Evolutionary conservation across 2,888 invertebrate genomes (phyloP), one percentile per base, ranked within the genome.

Genomic region (Orthosia gothica): DNA sequence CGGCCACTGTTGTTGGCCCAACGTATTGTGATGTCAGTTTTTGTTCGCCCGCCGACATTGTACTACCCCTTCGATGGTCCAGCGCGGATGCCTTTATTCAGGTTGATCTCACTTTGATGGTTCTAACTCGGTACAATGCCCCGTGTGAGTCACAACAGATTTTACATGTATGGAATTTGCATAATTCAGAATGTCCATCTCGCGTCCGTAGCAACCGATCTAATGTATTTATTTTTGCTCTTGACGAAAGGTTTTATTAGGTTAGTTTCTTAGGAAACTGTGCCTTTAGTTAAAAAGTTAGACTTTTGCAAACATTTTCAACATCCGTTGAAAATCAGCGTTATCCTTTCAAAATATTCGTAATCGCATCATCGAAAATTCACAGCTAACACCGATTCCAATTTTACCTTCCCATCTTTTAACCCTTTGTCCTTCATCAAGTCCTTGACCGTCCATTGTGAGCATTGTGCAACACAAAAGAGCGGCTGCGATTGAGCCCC

Each of bases 41-140:
- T 96, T 96, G 95, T 95, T 95, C 95, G 93, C 95, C 94, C 90
- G 94, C 95, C 95, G 95, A 96, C 96, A 95, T 96, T 96, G 96
- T 93, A 92, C 94, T 93, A 95, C 94, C 96, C 96, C 95, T 95
- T 94, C 93, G 91, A 89, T 88, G 93, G 95, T 92, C 94, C 95
- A 93, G 94, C 93, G 92, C 91, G 88, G 93, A 93, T 92, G 92
- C 93, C 93, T 95, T 95, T 95, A 95, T 96, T 94, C 95, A 92
- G 90, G 91, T 91, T 93, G 95, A 95, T 94, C 95, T 95, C 94
- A 93, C 95, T 94, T 95, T 95, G 96, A 96, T 95, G 95, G 92
- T 91, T 94, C 95, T 93, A 94, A 93, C 85, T 90, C 90, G 87
- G 92, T 92, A 95, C 94, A 94, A 93, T 95, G 93, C 91, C 92